These are phyloP conservation scores for Drosophila picticornis DNA, from an alignment of 2,888 invertebrate genomes.

Conservation along the genomic window DNA sequence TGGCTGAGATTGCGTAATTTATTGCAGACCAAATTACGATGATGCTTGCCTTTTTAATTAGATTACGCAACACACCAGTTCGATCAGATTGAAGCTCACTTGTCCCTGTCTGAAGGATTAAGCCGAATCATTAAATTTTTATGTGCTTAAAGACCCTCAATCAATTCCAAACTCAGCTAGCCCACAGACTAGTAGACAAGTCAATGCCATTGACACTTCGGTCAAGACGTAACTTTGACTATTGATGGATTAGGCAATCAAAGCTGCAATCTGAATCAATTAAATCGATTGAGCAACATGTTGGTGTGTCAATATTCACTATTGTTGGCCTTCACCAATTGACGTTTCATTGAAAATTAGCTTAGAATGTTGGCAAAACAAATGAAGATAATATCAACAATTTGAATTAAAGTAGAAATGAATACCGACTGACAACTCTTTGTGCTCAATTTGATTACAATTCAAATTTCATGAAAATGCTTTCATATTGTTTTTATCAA, in stretches of 20 bases:
- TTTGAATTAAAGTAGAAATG: background rate
- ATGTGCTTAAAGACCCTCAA: constrained; percentile 43
- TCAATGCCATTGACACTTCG: constrained; percentile 40
- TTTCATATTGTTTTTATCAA: background rate
- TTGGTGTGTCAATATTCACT: constrained; percentile 12
- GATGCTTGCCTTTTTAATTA: constrained; percentile 60
- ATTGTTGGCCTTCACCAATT: constrained; percentile 3
- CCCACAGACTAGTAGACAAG: constrained; percentile 11
- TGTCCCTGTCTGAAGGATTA: constrained; percentile 19
- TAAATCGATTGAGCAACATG: constrained; percentile 31
- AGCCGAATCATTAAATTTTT: constrained; percentile 45
- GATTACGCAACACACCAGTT: constrained; percentile 53
- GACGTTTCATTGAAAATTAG: background rate
- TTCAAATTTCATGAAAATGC: background rate
- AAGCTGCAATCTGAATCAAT: constrained; percentile 68
- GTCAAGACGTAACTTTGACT: constrained; percentile 6
- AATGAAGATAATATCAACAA: background rate
- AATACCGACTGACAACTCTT: background rate
- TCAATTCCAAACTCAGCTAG: constrained; percentile 4
- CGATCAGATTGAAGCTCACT: constrained; percentile 32
- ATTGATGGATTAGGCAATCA: constrained; percentile 32
- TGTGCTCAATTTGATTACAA: background rate
- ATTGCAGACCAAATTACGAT: constrained; percentile 43
- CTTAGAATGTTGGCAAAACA: background rate
- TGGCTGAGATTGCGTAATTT: constrained; percentile 73